phyloP scores from a whole-genome alignment of 2,888 invertebrate species.

The Leptopilina myrica region DNA sequence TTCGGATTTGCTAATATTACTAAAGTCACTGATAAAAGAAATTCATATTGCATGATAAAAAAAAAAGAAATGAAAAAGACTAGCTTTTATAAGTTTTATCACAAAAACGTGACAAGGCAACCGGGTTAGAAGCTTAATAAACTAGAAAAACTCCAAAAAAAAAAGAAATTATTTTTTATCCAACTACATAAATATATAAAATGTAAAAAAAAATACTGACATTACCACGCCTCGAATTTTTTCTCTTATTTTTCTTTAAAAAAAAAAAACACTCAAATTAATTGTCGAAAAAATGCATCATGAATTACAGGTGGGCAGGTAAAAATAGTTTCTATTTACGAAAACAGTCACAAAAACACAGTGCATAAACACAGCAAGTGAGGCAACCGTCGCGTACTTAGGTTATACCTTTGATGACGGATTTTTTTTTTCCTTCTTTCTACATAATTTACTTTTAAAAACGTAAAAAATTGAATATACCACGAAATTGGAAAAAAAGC shows the following conservation, averaged over 20 bases:
- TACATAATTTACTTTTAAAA: constrained; percentile 62
- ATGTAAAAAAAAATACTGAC: neutral
- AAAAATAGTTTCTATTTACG: constrained; percentile 40
- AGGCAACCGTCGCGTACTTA: constrained; percentile 62
- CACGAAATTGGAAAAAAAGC: constrained; percentile 6
- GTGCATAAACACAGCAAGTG: constrained; percentile 68
- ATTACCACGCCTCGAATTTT: constrained; percentile 22
- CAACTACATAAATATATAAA: neutral
- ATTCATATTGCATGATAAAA: constrained; percentile 4
- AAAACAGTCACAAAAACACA: constrained; percentile 63
- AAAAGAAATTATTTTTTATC: constrained; percentile 13
- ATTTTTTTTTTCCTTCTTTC: constrained; percentile 23
- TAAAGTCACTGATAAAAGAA: constrained; percentile 14
- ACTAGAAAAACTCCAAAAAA: neutral
- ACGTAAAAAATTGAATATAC: neutral
- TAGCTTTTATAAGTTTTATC: constrained; percentile 12
- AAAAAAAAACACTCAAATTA: neutral
- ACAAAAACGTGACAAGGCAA: neutral
- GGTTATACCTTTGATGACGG: constrained; percentile 44
- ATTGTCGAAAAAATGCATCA: neutral
- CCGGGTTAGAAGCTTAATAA: neutral
- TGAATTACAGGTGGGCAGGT: constrained; percentile 27
- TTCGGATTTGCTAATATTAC: neutral
- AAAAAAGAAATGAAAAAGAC: neutral
- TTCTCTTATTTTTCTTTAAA: neutral